Evolutionary conservation across 2,888 invertebrate genomes (phyloP).

Genomic region (Idaea dimidiata): DNA sequence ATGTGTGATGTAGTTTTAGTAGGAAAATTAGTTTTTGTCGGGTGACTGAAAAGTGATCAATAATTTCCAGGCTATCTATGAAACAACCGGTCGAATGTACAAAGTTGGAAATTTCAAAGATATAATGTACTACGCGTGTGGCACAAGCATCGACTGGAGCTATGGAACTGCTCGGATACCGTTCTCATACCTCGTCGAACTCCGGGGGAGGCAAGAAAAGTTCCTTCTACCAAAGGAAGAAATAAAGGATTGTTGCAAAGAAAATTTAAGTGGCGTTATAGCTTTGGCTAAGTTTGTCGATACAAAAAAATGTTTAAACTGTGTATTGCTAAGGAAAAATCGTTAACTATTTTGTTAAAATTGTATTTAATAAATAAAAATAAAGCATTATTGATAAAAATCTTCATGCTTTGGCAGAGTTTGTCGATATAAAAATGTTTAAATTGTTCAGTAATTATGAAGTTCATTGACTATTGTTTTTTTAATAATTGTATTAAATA

Average conservation of each 20-base stretch:
- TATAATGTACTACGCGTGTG: conserved; percentile 67
- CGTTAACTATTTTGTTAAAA: no score
- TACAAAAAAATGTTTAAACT: conserved; percentile 53
- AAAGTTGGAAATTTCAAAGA: conserved; percentile 74
- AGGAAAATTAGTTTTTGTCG: no score
- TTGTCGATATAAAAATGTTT: no score
- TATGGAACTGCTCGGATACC: conserved; percentile 69
- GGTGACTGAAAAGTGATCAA: background rate
- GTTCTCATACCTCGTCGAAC: conserved; percentile 66
- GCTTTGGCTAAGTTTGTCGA: conserved; percentile 61
- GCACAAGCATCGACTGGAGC: conserved; percentile 75
- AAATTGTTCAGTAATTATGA: no score
- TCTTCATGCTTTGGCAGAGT: no score
- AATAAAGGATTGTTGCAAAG: conserved; percentile 61
- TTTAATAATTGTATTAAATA: background rate
- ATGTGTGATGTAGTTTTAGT: no score
- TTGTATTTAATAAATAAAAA: conserved; percentile 14
- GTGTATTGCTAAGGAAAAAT: conserved; percentile 38
- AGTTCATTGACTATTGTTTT: background rate
- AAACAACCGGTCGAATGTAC: conserved; percentile 64
- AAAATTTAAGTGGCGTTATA: conserved; percentile 53
- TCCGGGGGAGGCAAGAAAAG: conserved; percentile 60
- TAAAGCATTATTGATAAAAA: background rate
- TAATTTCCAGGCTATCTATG: conserved; percentile 61
- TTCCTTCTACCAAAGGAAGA: conserved; percentile 60